phyloP scores from a whole-genome alignment of 1,140 invertebrate species.

The Antheraea pernyi region DNA sequence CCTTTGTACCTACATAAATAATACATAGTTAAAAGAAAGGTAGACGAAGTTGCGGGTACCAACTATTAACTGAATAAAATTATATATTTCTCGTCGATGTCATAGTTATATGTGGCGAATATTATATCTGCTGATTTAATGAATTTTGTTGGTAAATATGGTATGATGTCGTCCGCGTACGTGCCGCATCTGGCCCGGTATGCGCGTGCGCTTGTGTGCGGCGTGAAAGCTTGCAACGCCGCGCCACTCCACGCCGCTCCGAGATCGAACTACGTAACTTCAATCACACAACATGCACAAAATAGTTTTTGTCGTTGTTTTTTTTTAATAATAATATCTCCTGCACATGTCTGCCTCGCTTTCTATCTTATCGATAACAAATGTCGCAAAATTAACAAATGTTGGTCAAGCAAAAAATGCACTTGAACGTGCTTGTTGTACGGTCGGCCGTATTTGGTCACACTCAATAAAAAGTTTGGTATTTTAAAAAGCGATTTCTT shows the following conservation, averaged over 20 bases:
- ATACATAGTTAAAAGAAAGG: too few species aligned
- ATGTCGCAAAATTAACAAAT: conserved; percentile 3
- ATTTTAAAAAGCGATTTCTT: not conserved
- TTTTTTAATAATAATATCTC: not conserved
- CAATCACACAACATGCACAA: not conserved
- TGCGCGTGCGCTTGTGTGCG: conserved; percentile 21
- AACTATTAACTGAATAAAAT: too few species aligned
- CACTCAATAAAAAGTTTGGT: not conserved
- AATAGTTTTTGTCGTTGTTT: not conserved
- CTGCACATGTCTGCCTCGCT: not conserved
- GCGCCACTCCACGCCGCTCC: too few species aligned
- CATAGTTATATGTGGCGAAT: too few species aligned
- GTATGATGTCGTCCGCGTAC: conserved; percentile 21
- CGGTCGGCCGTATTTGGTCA: not conserved
- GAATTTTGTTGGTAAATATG: conserved; percentile 1
- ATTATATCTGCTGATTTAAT: not conserved
- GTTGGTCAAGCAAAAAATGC: not conserved
- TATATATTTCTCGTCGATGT: too few species aligned
- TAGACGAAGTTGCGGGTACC: too few species aligned
- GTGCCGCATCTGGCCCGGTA: conserved; percentile 45
- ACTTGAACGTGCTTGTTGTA: not conserved
- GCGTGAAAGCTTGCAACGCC: conserved; percentile 18
- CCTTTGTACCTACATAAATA: too few species aligned
- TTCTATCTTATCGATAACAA: not conserved
- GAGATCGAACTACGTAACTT: not conserved